Percentiles rank a stretch among this genome's conserved stretches.
These are phyloP conservation scores for Neopelma chrysocephalum DNA, from an alignment of 2,797 vertebrate genomes.

Conservation along the genomic window DNA sequence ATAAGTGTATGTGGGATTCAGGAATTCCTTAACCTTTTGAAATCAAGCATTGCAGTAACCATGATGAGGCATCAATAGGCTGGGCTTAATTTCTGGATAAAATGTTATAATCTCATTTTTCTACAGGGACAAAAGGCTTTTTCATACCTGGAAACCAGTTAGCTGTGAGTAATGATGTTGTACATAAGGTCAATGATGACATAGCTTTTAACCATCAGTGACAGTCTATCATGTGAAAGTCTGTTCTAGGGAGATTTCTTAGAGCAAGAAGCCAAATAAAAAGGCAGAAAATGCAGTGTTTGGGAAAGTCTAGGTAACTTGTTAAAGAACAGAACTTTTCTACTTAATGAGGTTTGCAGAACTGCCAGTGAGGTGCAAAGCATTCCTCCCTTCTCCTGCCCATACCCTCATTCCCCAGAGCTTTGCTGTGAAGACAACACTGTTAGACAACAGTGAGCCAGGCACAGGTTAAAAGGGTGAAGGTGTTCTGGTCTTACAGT, in stretches of 20 bases:
- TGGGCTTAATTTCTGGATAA: background rate
- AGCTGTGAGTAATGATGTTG: background rate
- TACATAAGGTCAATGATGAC: background rate
- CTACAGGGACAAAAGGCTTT: background rate
- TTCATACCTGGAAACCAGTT: background rate
- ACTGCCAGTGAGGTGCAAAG: background rate
- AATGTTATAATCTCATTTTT: background rate
- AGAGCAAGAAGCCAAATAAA: background rate
- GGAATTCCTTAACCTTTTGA: background rate
- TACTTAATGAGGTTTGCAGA: background rate
- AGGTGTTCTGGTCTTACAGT: background rate
- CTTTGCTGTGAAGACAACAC: fast-evolving
- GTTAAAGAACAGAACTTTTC: background rate
- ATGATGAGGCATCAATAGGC: background rate
- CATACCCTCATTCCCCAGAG: background rate
- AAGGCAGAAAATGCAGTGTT: background rate
- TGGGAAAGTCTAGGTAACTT: background rate
- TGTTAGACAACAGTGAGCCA: background rate
- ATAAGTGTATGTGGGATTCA: fast-evolving
- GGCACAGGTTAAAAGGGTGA: background rate
- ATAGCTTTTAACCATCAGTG: background rate
- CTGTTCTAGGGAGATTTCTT: background rate
- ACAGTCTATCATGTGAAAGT: background rate
- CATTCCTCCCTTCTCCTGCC: background rate
- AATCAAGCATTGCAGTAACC: background rate